Conservation (phyloP, 2,888 invertebrate genomes). For the Caenorhabditis wallacei region DNA sequence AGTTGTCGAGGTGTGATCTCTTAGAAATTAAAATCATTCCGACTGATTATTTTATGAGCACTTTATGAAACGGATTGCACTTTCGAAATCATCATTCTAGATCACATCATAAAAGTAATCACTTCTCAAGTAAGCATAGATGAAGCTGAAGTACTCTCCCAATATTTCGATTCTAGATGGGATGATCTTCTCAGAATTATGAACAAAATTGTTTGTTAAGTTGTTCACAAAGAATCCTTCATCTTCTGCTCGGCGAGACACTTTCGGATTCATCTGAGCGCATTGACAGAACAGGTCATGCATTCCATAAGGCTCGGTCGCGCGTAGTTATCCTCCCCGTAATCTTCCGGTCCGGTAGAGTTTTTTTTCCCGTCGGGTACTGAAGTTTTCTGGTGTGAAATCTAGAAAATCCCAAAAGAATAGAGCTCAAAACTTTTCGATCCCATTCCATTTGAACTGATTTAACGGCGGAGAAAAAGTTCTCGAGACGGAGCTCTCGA, state of each 20-base stretch:
- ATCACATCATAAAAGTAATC: background rate
- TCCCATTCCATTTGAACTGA: slow-evolving; percentile 19
- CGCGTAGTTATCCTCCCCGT: slow-evolving; percentile 51
- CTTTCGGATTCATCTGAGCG: slow-evolving; percentile 65
- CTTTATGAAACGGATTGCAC: background rate
- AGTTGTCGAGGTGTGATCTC: slow-evolving; percentile 18
- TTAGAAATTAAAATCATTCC: background rate
- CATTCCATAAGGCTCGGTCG: slow-evolving; percentile 66
- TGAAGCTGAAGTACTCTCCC: background rate
- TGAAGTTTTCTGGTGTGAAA: slow-evolving; percentile 1
- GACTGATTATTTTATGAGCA: slow-evolving; percentile 15
- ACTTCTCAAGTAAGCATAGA: background rate
- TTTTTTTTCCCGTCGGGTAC: slow-evolving; percentile 19
- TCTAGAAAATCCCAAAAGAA: background rate
- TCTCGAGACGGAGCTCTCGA: slow-evolving; percentile 5
- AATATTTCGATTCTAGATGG: background rate
- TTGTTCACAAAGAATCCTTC: slow-evolving; percentile 42
- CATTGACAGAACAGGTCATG: slow-evolving; percentile 62
- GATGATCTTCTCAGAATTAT: slow-evolving; percentile 1
- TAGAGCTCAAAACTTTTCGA: background rate
- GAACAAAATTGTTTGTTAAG: slow-evolving; percentile 21
- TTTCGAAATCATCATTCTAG: background rate
- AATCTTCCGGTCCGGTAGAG: slow-evolving; percentile 64
- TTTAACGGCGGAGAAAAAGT: background rate
- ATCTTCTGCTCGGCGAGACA: slow-evolving; percentile 52